Evolutionary conservation across 2,888 invertebrate genomes (phyloP).

Genomic region (Chymomyza procnemis): DNA sequence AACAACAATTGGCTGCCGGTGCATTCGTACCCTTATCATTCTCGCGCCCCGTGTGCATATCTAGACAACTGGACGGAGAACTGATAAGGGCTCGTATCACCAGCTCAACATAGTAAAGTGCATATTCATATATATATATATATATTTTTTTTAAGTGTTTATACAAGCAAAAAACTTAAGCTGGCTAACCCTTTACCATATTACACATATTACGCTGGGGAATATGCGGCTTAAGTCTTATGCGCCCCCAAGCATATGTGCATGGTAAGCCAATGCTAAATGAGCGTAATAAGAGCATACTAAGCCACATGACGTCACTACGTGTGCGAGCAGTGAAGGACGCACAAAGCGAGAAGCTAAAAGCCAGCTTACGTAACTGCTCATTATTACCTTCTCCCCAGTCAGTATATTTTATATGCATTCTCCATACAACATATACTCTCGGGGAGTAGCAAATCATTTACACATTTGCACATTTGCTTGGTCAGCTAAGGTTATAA

Average conservation of each 20-base stretch:
- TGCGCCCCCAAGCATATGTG: background rate
- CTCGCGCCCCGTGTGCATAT: constrained; percentile 91
- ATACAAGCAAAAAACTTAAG: background rate
- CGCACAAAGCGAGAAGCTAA: background rate
- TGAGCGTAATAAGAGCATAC: background rate
- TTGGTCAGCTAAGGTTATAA: background rate
- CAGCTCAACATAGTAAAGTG: constrained; percentile 66
- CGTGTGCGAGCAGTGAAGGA: background rate
- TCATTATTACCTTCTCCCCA: background rate
- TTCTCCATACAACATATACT: background rate
- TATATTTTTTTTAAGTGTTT: background rate
- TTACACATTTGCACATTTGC: background rate
- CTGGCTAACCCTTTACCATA: background rate
- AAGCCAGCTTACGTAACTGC: background rate
- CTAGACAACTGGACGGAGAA: constrained; percentile 96
- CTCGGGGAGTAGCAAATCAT: background rate
- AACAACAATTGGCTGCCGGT: constrained; percentile 64
- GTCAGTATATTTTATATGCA: background rate
- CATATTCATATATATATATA: too few relatives aligned
- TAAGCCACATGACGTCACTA: background rate
- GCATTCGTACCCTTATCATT: constrained; percentile 93
- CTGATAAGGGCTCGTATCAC: constrained; percentile 96
- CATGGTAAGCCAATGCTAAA: too few relatives aligned
- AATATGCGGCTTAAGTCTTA: background rate
- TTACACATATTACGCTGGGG: background rate